Evolutionary conservation across 2,113 vertebrate genomes (phyloP), one percentile per base, ranked within the genome.

Genomic region (Stegostoma tigrinum): DNA sequence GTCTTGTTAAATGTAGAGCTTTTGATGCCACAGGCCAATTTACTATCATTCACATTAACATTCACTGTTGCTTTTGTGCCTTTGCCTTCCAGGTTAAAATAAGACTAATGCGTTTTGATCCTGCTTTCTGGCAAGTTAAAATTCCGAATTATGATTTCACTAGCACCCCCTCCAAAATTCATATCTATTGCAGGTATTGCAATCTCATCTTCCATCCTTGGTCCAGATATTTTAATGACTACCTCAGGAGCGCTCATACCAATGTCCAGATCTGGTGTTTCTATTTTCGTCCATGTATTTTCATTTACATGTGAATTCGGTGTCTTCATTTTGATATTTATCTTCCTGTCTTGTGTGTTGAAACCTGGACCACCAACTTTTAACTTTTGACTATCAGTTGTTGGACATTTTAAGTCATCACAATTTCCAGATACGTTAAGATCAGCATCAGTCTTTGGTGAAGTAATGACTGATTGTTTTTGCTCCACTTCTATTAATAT

Each of bases 71-170:
- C 21, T 52, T 95, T 95, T 95, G 24, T 12, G 1, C 75, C 78
- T 61, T 96, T 94, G 38, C 38, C 34, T 30, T 90, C 27, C 64
- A 96, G 30, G 66, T 96, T 89, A 42, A 93, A 17, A 94, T 96
- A 38, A 0, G 97, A 97, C 95, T 97, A 96, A 42, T 10, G 6
- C 3, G 24, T 24, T n/a, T 5, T 68, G 12, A 24, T 24, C 34
- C 23, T 72, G 94, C 72, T 45, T 72, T 68, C 94, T 75, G 96
- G 97, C 96, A 96, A 97, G 93, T 96, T 97, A 85, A 96, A 96
- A 10, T 83, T n/a, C 0, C 96, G 91, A 6, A 97, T 96, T 94
- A 96, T 97, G 95, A 97, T 24, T 23, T 98, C 97, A 0, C 97
- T 97, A 24, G 48, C 14, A 0, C 42, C 5, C 0, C 96, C 15